These are phyloP conservation scores for Heliconius ismenius DNA, from an alignment of 2,888 invertebrate genomes.

Conservation along the genomic window DNA sequence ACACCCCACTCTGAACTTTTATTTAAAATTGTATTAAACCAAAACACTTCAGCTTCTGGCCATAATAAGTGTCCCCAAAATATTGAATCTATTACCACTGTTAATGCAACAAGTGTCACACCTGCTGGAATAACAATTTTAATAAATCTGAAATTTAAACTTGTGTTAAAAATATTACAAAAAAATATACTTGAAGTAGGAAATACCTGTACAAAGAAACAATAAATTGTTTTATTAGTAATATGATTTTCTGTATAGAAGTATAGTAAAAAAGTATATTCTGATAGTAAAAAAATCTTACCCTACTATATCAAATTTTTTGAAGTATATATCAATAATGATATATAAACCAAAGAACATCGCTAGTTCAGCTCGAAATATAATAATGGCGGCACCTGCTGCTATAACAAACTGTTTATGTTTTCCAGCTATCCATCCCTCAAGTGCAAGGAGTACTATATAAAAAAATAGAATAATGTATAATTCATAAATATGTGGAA, in stretches of 20 bases:
- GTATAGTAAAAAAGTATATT: too few species aligned
- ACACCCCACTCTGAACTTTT: slow-evolving; percentile 98
- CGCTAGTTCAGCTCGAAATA: slow-evolving; percentile 94
- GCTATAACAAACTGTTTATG: slow-evolving; percentile 88
- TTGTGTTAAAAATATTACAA: neutral
- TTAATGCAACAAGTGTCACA: slow-evolving; percentile 84
- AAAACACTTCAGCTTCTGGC: slow-evolving; percentile 99
- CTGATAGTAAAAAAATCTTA: slow-evolving; percentile 53
- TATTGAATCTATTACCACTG: slow-evolving; percentile 92
- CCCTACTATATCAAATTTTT: slow-evolving; percentile 81
- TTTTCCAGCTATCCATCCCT: slow-evolving; percentile 91
- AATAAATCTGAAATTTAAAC: slow-evolving; percentile 81
- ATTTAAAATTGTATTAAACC: slow-evolving; percentile 96
- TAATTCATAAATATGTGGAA: neutral
- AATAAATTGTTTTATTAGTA: neutral
- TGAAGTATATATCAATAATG: slow-evolving; percentile 88
- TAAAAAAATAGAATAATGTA: neutral
- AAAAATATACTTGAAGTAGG: neutral
- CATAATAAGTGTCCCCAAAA: slow-evolving; percentile 95
- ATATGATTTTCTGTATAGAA: neutral
- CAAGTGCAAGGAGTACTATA: slow-evolving; percentile 91
- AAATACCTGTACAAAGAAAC: neutral
- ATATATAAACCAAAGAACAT: slow-evolving; percentile 93
- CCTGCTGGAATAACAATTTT: slow-evolving; percentile 88
- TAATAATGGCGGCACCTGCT: slow-evolving; percentile 93